Base-by-base conservation (phyloP, 2,113 vertebrate species). In the Xerus inauris region DNA sequence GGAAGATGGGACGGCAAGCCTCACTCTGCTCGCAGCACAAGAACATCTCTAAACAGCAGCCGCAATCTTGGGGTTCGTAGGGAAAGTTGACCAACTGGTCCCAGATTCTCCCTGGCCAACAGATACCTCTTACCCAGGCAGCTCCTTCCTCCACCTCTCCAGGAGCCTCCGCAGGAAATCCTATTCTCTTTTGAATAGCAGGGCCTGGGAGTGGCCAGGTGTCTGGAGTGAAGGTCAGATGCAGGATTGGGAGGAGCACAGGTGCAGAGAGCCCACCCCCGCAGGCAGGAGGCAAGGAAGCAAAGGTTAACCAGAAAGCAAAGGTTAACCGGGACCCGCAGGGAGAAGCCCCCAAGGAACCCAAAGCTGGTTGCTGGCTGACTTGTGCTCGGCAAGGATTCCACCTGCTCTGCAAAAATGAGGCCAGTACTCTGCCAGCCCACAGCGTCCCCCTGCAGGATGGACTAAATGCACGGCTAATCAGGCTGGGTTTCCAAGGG, bases 361-460 rank as follows among this genome's bases (percentile, higher is more conserved):
- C 8, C 35, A n/a, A 10, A 11, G 51, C 62, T 47, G 80, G 64
- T 49, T 3, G 20, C 47, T 32, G 90, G 85, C 81, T 47, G 35
- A 4, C 38, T 17, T 7, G 22, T 2, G 30, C 62, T 72, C 76
- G n/a, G 92, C 16, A 9, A 85, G 64, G 71, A 64, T 59, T 72
- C 81, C 16, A 80, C n/a, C 92, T 38, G 69, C n/a, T 79, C 51
- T 40, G 79, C 67, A 40, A 30, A 92, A 96, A 88, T 0, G 22
- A 97, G 96, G 85, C 75, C 94, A 95, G 40, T 2, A 1, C 42
- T 13, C 75, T 17, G n/a, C 85, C 47, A 22, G 84, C 75, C 80
- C 6, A 0, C 3, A 2, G 42, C 7, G 57, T 71, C 87, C 45
- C 83, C 62, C 35, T 24, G 40, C 93, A 76, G 81, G 86, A 87